phyloP scores from a whole-genome alignment of 2,113 vertebrate genomes.

The Agapornis roseicollis region DNA sequence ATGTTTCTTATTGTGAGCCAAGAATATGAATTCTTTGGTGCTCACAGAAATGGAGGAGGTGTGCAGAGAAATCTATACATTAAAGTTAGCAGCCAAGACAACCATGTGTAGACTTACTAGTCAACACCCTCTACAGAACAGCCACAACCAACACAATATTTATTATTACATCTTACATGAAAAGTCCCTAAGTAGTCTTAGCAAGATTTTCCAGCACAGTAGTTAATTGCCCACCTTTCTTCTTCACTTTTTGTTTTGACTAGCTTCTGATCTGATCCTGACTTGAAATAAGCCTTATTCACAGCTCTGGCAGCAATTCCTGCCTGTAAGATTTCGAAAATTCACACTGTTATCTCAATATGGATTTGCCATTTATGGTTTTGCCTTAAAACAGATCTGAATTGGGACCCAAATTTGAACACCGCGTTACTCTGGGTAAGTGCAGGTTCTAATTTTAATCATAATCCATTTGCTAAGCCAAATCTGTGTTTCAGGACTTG shows the following conservation, averaged over 20 bases:
- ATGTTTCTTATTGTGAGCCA: neutral
- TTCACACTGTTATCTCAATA: neutral
- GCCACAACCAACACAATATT: neutral
- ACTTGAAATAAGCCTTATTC: neutral
- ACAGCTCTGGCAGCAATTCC: neutral
- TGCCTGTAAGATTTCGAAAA: neutral
- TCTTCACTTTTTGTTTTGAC: neutral
- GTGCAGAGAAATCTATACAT: neutral
- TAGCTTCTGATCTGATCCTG: neutral
- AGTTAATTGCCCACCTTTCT: neutral
- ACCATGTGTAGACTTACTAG: neutral
- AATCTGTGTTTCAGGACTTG: neutral
- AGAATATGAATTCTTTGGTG: neutral
- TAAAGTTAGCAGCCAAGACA: neutral
- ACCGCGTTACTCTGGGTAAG: neutral
- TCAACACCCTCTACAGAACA: neutral
- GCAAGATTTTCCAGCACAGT: conserved; percentile 2
- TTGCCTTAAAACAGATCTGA: neutral
- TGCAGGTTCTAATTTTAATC: neutral
- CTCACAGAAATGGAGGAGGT: neutral
- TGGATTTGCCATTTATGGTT: neutral
- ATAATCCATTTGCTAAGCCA: neutral
- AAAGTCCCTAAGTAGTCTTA: neutral
- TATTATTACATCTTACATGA: neutral
- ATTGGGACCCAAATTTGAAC: neutral